These are phyloP conservation scores for Drosophila repleta DNA, from an alignment of 1,140 invertebrate genomes.

Conservation along the genomic window DNA sequence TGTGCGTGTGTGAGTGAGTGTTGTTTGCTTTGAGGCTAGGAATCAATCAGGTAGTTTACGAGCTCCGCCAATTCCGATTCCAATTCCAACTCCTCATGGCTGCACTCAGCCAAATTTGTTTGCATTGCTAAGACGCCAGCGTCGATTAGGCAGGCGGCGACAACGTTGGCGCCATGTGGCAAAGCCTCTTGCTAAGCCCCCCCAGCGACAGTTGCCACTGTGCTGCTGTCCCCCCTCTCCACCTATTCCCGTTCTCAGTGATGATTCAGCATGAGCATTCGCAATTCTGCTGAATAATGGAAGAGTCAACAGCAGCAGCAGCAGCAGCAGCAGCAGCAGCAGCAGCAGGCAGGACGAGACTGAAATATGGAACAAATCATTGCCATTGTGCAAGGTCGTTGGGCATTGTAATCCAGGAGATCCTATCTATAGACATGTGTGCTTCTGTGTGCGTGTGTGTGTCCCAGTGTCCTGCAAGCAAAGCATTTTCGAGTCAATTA, in stretches of 20 bases:
- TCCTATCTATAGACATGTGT: constrained; percentile 14
- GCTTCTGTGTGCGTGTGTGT: constrained; percentile 13
- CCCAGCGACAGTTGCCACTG: constrained; percentile 7
- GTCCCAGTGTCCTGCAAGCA: constrained; percentile 50
- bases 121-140: constrained; percentile 32
- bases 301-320: constrained; percentile 17
- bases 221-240: not conserved
- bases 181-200: constrained; percentile 44
- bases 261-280: constrained; percentile 53
- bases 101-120: constrained; percentile 50
- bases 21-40: constrained; percentile 34
- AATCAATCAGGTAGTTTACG: constrained; percentile 71
- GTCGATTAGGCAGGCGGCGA: constrained; percentile 41
- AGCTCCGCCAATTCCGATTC: constrained; percentile 6
- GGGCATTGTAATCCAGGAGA: constrained; percentile 29
- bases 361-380: constrained; percentile 51
- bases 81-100: constrained; percentile 9
- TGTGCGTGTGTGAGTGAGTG: constrained; percentile 13
- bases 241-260: not conserved
- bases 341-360: constrained; percentile 15
- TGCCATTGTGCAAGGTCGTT: constrained; percentile 48
- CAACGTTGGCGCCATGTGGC: constrained; percentile 58
- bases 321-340: not conserved
- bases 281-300: constrained; percentile 54
- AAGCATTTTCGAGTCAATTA: constrained; percentile 60